A percentile compares a stretch with the other conserved stretches of the same genome.
These are phyloP conservation scores for Cyphomyrmex costatus DNA, from an alignment of 1,140 invertebrate genomes.

Conservation along the genomic window DNA sequence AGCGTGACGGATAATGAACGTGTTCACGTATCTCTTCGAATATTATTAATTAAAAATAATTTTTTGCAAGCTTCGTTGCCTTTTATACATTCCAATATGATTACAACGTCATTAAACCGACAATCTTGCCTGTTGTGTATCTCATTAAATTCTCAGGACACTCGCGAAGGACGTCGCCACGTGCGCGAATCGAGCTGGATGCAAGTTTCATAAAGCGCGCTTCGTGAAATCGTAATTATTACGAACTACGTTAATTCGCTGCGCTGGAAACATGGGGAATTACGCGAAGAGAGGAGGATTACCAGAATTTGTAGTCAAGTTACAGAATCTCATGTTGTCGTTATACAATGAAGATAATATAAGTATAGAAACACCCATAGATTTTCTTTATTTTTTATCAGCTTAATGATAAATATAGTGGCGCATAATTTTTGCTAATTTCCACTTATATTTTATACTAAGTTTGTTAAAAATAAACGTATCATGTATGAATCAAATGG, in stretches of 20 bases:
- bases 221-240: conserved; percentile 53
- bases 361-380: background rate
- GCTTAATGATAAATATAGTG: background rate
- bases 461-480: too few species aligned
- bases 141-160: conserved; percentile 50
- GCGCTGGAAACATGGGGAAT: conserved; percentile 20
- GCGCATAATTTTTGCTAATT: too few species aligned
- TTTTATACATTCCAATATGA: conserved; percentile 7
- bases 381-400: background rate
- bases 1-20: conserved; percentile 9
- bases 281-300: background rate
- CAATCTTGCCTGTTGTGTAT: conserved; percentile 11
- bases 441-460: too few species aligned
- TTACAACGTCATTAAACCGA: background rate
- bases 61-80: background rate
- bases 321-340: background rate
- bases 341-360: background rate
- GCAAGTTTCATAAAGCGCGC: conserved; percentile 55
- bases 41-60: conserved; percentile 38
- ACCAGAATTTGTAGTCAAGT: background rate
- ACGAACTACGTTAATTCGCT: conserved; percentile 48
- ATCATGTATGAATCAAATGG: too few species aligned
- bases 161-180: conserved; percentile 20
- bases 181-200: conserved; percentile 9
- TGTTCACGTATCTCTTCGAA: background rate